These are phyloP conservation scores for Ailurus styani DNA, from an alignment of 2,113 vertebrate genomes.

Conservation along the genomic window DNA sequence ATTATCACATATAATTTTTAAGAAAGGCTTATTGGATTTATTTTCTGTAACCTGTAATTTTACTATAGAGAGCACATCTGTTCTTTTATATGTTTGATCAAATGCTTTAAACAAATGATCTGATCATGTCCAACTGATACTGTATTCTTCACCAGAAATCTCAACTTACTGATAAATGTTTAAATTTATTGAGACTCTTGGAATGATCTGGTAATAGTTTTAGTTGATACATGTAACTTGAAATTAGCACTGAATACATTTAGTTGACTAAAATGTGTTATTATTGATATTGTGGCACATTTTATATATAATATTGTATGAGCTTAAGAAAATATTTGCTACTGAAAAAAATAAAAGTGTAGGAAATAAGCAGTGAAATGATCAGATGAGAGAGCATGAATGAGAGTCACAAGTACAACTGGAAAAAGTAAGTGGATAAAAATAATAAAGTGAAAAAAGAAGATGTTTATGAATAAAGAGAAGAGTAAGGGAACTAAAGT, in stretches of 20 bases:
- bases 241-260: background rate
- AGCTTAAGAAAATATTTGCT: background rate
- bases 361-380: background rate
- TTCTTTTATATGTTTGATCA: background rate
- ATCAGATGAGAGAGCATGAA: background rate
- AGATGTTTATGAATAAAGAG: background rate
- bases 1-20: constrained; percentile 1
- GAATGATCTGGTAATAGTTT: background rate
- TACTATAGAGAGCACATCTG: background rate
- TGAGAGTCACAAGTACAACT: background rate
- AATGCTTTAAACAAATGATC: background rate
- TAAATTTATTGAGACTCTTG: background rate
- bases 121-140: background rate
- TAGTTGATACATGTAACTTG: background rate
- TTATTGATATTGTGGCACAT: background rate
- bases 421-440: background rate
- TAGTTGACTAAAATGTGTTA: background rate
- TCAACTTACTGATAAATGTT: background rate
- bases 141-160: background rate
- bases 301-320: background rate
- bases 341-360: background rate
- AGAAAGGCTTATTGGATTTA: background rate
- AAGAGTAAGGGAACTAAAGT: background rate
- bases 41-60: background rate
- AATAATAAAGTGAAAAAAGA: background rate